Percentiles rank a stretch among this genome's conserved stretches.
These are phyloP conservation scores for Amiota minor DNA, from an alignment of 2,888 invertebrate species.

Conservation along the genomic window DNA sequence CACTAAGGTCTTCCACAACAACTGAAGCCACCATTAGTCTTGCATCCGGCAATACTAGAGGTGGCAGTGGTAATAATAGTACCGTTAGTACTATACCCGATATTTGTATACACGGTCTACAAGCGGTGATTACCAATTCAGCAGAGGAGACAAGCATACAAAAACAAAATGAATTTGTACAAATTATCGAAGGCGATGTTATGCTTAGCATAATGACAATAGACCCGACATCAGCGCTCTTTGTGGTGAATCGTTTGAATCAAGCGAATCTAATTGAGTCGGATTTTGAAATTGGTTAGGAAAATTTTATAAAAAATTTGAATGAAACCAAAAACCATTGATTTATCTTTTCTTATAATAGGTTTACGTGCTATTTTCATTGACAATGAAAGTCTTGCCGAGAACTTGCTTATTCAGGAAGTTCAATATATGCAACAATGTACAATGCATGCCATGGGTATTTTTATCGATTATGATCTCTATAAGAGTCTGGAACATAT, in stretches of 20 bases:
- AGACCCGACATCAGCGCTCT: slow-evolving; percentile 69
- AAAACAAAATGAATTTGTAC: slow-evolving; percentile 63
- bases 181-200: slow-evolving; percentile 70
- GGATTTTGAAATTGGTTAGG: slow-evolving; percentile 71
- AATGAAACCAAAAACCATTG: not conserved
- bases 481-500: slow-evolving; percentile 63
- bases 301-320: too few relatives aligned
- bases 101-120: slow-evolving; percentile 70
- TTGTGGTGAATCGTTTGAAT: slow-evolving; percentile 72
- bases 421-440: slow-evolving; percentile 72
- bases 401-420: slow-evolving; percentile 71
- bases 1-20: slow-evolving; percentile 54
- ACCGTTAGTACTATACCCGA: slow-evolving; percentile 57
- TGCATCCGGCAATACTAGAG: slow-evolving; percentile 27
- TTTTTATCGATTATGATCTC: slow-evolving; percentile 69
- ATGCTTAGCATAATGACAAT: slow-evolving; percentile 70
- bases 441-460: slow-evolving; percentile 68
- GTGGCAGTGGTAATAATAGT: slow-evolving; percentile 32
- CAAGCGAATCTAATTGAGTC: slow-evolving; percentile 68
- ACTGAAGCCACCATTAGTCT: slow-evolving; percentile 43
- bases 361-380: slow-evolving; percentile 70
- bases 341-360: slow-evolving; percentile 34
- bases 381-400: slow-evolving; percentile 58
- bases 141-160: slow-evolving; percentile 50
- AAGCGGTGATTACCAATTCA: slow-evolving; percentile 45